Conservation (phyloP, 2,888 invertebrate species). For the Eurytoma californica region DNA sequence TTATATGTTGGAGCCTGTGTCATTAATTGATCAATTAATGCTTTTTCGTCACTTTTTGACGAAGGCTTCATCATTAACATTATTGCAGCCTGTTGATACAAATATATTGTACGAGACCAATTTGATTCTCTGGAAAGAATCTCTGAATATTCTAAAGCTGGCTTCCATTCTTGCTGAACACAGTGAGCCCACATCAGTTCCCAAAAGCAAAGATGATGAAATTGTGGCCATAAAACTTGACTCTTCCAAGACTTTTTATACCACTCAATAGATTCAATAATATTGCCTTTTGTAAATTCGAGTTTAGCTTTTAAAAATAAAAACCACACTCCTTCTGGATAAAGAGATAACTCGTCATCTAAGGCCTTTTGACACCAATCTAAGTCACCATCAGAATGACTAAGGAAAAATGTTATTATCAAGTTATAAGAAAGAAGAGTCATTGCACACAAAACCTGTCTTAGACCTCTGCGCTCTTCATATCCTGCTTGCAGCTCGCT, state of each 20-base stretch:
- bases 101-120: conserved; percentile 95
- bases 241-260: conserved; percentile 89
- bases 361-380: conserved; percentile 85
- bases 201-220: conserved; percentile 96
- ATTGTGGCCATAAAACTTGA: conserved; percentile 91
- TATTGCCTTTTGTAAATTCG: conserved; percentile 87
- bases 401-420: conserved; percentile 88
- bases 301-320: conserved; percentile 92
- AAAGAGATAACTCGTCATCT: conserved; percentile 83
- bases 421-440: conserved; percentile 91
- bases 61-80: conserved; percentile 83
- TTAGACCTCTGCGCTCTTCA: conserved; percentile 82
- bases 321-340: conserved; percentile 92
- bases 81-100: conserved; percentile 91
- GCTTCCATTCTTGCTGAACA: conserved; percentile 85
- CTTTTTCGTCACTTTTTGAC: conserved; percentile 76
- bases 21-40: conserved; percentile 81
- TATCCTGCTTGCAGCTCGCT: conserved; percentile 85
- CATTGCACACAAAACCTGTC: conserved; percentile 91
- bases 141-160: conserved; percentile 84
- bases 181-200: conserved; percentile 94
- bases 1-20: conserved; percentile 88
- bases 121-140: conserved; percentile 85
- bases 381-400: conserved; percentile 88
- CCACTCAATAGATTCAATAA: conserved; percentile 83